Percentiles rank a stretch among this genome's conserved stretches.
Evolutionary conservation across 2,797 vertebrate genomes (phyloP).

Genomic region (Danionella dracula): DNA sequence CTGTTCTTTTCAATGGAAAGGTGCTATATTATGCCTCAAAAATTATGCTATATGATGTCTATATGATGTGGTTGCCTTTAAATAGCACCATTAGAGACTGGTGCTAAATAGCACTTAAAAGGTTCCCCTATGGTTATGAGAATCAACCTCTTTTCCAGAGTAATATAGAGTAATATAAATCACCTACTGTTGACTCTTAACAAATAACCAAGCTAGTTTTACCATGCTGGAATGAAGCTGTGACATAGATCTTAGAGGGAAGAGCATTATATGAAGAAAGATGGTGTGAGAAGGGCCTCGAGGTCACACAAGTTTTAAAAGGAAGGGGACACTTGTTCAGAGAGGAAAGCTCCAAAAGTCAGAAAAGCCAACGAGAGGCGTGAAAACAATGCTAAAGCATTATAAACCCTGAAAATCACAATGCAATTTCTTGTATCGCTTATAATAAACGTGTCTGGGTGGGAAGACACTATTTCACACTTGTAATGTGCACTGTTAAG

Average conservation of each 20-base stretch:
- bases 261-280: slow-evolving; percentile 60
- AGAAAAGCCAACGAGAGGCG: slow-evolving; percentile 53
- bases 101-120: no score
- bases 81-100: no score
- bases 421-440: slow-evolving; percentile 43
- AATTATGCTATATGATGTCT: no score
- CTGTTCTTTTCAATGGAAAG: no score
- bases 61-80: no score
- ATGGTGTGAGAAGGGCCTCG: slow-evolving; percentile 60
- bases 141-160: no score
- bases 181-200: no score
- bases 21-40: no score
- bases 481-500: slow-evolving; percentile 79
- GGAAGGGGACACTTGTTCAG: slow-evolving; percentile 56
- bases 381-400: slow-evolving; percentile 51
- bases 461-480: slow-evolving; percentile 54
- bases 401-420: slow-evolving; percentile 48
- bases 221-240: no score
- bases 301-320: slow-evolving; percentile 64
- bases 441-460: slow-evolving; percentile 25
- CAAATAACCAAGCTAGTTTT: slow-evolving; percentile 6
- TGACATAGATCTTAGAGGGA: no score
- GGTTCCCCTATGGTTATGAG: no score
- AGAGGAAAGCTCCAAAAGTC: slow-evolving; percentile 57
- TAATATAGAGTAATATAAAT: no score